Evolutionary conservation across 2,888 invertebrate genomes (phyloP), one percentile per base, ranked within the genome.

Genomic region (Hemicrepidius hirtus): DNA sequence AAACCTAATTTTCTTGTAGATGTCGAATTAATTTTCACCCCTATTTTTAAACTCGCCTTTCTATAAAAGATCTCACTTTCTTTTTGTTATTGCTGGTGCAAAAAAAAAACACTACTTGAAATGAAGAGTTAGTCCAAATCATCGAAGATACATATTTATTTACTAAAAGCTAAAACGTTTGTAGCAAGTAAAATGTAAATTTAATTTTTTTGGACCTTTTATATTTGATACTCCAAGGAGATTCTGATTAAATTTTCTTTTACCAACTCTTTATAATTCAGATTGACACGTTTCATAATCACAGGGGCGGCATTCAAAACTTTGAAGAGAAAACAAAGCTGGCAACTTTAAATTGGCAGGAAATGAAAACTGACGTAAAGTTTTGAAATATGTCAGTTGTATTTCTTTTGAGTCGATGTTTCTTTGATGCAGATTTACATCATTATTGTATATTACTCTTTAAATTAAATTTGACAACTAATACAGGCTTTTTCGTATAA

Each of bases 281-380:
- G 53, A 53, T 12, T 53, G 53, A 53, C 53, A 53, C 53, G n/a
- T 53, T 28, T 53, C 28, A 53, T 20, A 49, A 49, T 53, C 20
- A 53, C 53, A 16, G 6, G 12, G 13, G 13, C 20, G 18, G 24
- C 13, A 32, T 53, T 21, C 12, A 1, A 12, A 5, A 7, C 28
- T 12, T 21, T 21, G 21, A 53, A 53, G n/a, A 53, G 21, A 21
- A 53, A 53, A 53, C 32, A 32, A n/a, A 28, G 13, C 6, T 4
- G 28, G 32, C 28, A 21, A 21, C 21, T 49, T 49, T 49, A 49
- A 53, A 53, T 53, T 53, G 53, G 24, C 28, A 13, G 53, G 24
- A 53, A 53, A 53, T 53, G 13, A 4, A 12, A 53, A 49, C 28
- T 53, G 53, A 53, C 53, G 7, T 0, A 28, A n/a, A 32, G n/a